A percentile compares a stretch with the other conserved stretches of the same genome.
These are phyloP conservation scores for Osedax frankpressi DNA, from an alignment of 2,888 invertebrate genomes.

Conservation along the genomic window DNA sequence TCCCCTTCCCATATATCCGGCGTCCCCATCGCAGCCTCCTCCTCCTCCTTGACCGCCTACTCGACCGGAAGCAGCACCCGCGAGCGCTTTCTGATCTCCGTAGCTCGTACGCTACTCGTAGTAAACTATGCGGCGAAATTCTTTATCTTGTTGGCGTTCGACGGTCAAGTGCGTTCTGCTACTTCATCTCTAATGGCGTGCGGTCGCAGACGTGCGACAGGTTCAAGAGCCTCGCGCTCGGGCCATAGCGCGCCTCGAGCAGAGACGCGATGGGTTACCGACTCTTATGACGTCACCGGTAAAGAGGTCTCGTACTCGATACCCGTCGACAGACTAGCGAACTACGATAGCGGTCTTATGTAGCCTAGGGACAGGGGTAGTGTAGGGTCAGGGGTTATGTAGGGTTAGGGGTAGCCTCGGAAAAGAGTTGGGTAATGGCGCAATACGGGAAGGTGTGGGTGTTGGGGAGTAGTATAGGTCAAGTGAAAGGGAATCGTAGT, in stretches of 20 bases:
- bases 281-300: neutral
- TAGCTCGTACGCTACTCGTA: constrained; percentile 14
- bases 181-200: neutral
- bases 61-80: neutral
- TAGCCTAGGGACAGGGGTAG: too few species aligned
- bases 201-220: neutral
- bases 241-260: too few species aligned
- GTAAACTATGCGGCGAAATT: constrained; percentile 24
- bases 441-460: too few species aligned
- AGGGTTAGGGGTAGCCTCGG: too few species aligned
- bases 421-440: too few species aligned
- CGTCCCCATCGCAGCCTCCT: constrained; percentile 8
- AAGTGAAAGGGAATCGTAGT: too few species aligned
- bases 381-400: too few species aligned
- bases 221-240: too few species aligned
- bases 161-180: neutral
- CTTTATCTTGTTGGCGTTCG: constrained; percentile 11
- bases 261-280: neutral
- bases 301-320: neutral
- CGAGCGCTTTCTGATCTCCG: constrained; percentile 14
- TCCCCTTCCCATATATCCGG: constrained; percentile 17
- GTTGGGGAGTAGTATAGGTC: too few species aligned
- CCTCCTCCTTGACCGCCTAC: neutral
- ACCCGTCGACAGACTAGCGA: neutral
- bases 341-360: neutral